Conservation (phyloP, 2,113 vertebrate genomes). For the Todiramphus chloris region DNA sequence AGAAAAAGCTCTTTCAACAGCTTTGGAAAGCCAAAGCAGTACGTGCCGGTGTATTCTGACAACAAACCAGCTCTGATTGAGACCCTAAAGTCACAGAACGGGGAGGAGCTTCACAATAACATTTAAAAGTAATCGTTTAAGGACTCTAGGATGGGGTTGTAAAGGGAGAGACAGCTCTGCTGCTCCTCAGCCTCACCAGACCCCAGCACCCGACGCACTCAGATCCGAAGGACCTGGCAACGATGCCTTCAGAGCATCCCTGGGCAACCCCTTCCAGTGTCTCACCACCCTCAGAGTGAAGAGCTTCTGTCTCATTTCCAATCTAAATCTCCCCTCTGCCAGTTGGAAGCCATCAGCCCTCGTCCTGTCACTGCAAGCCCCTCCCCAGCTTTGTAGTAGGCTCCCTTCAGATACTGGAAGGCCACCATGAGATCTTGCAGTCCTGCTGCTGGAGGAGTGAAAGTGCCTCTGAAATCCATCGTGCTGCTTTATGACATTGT, state of each 20-base stretch:
- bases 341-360: too few species aligned
- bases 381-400: too few species aligned
- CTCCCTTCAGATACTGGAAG: too few species aligned
- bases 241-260: not conserved
- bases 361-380: too few species aligned
- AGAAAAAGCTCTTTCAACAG: not conserved
- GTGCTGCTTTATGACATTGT: accelerated
- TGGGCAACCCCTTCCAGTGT: too few species aligned
- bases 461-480: not conserved
- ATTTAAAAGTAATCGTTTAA: not conserved
- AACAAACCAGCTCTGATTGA: not conserved
- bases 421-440: not conserved
- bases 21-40: not conserved
- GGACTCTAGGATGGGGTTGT: not conserved
- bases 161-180: not conserved
- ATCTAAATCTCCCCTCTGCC: too few species aligned
- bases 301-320: too few species aligned
- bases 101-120: not conserved
- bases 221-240: accelerated
- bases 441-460: accelerated
- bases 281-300: too few species aligned
- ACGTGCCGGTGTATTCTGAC: not conserved
- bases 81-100: accelerated
- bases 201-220: accelerated
- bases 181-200: accelerated